Percentiles rank a stretch among this genome's conserved stretches.
Conservation (phyloP, 2,888 invertebrate species). For the Mechanitis messenoides region DNA sequence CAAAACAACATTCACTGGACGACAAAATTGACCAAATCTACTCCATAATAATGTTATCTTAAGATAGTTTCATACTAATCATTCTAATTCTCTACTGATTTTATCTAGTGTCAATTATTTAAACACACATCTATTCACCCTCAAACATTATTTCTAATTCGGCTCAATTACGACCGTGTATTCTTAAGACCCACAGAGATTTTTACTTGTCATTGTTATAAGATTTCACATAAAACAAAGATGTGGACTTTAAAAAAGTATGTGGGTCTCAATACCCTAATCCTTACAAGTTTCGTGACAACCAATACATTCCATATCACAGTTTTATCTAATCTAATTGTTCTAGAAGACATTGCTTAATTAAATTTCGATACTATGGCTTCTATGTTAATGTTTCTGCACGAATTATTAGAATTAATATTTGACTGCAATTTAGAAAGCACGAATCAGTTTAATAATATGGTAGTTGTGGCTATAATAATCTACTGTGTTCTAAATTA, state of each 20-base stretch:
- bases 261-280: slow-evolving; percentile 3
- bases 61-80: slow-evolving; percentile 1
- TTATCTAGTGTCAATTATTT: neutral
- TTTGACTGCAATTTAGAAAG: neutral
- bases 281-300: slow-evolving; percentile 8
- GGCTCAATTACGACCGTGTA: slow-evolving; percentile 4
- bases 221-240: neutral
- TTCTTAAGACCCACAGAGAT: neutral
- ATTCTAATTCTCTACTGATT: neutral
- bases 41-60: neutral
- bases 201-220: neutral
- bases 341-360: slow-evolving; percentile 10
- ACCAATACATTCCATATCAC: slow-evolving; percentile 48
- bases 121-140: neutral
- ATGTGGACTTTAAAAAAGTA: neutral
- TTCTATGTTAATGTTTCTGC: neutral
- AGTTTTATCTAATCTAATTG: slow-evolving; percentile 43
- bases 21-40: neutral
- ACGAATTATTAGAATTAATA: neutral
- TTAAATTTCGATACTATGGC: slow-evolving; percentile 4
- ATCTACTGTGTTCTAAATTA: too few relatives aligned
- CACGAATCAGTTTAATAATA: neutral
- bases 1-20: slow-evolving; percentile 3
- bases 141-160: neutral
- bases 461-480: neutral